Conservation (phyloP, 1,140 invertebrate genomes). For the Andricus grossulariae region DNA sequence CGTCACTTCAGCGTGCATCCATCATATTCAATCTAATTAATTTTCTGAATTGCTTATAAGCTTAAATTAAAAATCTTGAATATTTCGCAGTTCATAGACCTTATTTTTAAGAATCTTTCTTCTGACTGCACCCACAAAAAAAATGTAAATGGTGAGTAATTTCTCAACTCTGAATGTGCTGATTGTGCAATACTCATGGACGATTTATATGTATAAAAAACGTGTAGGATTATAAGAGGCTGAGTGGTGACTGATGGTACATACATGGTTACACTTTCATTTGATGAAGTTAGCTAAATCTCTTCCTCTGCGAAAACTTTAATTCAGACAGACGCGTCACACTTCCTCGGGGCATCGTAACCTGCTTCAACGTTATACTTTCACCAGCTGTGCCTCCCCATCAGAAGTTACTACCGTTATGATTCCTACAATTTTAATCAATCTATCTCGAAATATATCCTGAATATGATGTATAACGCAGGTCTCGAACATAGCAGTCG, state of each 20-base stretch:
- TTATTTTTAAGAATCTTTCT: too few species aligned
- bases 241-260: neutral
- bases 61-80: too few species aligned
- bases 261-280: conserved; percentile 20
- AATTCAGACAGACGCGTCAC: neutral
- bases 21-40: too few species aligned
- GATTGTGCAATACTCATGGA: neutral
- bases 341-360: conserved; percentile 2
- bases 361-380: neutral
- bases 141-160: neutral
- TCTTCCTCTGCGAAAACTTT: conserved; percentile 11
- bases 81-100: too few species aligned
- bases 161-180: neutral
- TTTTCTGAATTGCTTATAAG: too few species aligned
- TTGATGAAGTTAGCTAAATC: conserved; percentile 19
- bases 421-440: neutral
- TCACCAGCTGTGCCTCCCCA: conserved; percentile 11
- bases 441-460: neutral
- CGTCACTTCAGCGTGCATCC: too few species aligned
- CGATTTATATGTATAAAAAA: neutral
- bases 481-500: too few species aligned
- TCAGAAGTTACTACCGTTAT: neutral
- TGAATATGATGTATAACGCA: too few species aligned
- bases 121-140: too few species aligned
- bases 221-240: neutral